Evolutionary conservation across 2,113 vertebrate genomes (phyloP).

Genomic region (Prinia subflava): DNA sequence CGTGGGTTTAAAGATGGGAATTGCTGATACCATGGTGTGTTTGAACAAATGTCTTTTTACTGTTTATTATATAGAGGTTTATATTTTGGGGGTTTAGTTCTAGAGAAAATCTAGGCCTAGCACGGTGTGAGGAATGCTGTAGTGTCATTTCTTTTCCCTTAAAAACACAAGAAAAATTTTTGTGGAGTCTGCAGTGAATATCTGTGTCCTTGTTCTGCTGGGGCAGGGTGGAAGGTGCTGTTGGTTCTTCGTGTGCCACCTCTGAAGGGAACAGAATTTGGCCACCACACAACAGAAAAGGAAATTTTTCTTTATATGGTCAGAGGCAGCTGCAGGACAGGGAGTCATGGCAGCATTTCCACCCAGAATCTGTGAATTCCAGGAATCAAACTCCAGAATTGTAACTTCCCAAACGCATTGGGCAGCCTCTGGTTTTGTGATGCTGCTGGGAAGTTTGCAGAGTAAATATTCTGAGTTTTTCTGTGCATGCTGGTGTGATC

Average conservation of each 20-base stretch:
- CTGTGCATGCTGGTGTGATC: not conserved
- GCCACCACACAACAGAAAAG: not conserved
- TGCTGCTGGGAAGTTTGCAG: not conserved
- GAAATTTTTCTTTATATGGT: not conserved
- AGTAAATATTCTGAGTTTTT: not conserved
- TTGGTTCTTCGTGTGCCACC: not conserved
- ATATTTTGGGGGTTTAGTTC: not conserved
- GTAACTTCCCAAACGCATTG: not conserved
- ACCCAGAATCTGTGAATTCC: not conserved
- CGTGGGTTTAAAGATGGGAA: not conserved
- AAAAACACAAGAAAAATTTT: not conserved
- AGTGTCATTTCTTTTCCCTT: not conserved
- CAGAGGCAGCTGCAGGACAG: not conserved
- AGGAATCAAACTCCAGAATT: fast-evolving
- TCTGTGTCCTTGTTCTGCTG: not conserved
- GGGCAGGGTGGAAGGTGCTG: not conserved
- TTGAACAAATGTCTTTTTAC: not conserved
- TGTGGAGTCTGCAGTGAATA: not conserved
- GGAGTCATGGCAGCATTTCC: not conserved
- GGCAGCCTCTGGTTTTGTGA: not conserved
- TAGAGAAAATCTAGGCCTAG: not conserved
- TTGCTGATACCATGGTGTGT: not conserved
- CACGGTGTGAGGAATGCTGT: not conserved
- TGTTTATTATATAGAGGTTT: not conserved
- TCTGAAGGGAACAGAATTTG: not conserved